Base-by-base conservation (phyloP, 2,888 invertebrate genomes). In the Dusona sp. region DNA sequence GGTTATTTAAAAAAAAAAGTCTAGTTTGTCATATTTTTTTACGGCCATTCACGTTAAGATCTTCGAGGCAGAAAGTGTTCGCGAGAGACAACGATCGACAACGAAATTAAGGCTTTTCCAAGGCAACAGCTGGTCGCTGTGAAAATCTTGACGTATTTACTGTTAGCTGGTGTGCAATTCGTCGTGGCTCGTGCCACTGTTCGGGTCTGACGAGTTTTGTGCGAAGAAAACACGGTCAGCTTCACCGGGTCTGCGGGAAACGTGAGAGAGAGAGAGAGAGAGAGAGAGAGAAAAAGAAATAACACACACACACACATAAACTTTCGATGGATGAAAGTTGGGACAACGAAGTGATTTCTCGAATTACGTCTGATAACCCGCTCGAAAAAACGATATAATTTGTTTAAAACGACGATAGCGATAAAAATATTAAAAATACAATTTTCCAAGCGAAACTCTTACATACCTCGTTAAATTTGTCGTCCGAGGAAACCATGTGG, bases 51-150 rank as follows among this genome's bases (percentile, higher is more conserved):
- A 48, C 42, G 54, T 51, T 51, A 73, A 48, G 22, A 51, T 13
- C 2, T 72, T 22, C 45, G 13, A 38, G 2, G 54, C 54, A 57
- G 73, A 25, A 68, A 79, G 74, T 81, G 36, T 33, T 73, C 57
- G 36, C 64, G 36, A 19, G 51, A 54, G 9, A 54, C 36, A 36
- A 54, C 33, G 33, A 72, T 61, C 51, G 45, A 68, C 38, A 0
- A 68, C 68, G 45, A 70, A 36, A 19, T 45, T 6, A 8, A 45
- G 22, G 22, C 19, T 74, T 74, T 74, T 25, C 25, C 38, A 22
- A 22, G 38, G 79, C 86, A 89, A 89, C 89, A 89, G 89, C 89
- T 89, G 89, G 87, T 86, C 77, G 64, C 74, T 73, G 70, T 61
- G 16, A 9, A 72, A 75, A 57, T 19, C 61, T 67, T 48, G 51